A percentile compares a stretch with the other conserved stretches of the same genome.
Conservation (phyloP, 2,888 invertebrate species). For the Digitonthophagus gazella region DNA sequence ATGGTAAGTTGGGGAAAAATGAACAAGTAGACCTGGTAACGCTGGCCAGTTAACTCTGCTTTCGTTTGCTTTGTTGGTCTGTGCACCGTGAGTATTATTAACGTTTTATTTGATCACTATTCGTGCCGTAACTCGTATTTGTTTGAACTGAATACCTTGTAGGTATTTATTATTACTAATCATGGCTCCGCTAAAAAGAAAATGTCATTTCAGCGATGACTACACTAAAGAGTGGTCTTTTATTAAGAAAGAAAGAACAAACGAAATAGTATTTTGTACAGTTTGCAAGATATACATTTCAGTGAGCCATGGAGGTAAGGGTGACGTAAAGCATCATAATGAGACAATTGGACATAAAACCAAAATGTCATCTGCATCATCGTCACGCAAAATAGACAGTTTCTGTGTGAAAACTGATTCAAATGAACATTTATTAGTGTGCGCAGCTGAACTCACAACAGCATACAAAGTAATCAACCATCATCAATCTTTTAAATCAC, state of each 20-base stretch:
- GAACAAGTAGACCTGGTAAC: no score
- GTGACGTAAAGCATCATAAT: conserved; percentile 18
- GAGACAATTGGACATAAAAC: conserved; percentile 13
- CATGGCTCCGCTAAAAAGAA: conserved; percentile 15
- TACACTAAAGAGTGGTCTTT: conserved; percentile 21
- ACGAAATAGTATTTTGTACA: conserved; percentile 19
- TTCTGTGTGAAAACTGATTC: conserved; percentile 16
- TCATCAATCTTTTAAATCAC: conserved; percentile 6
- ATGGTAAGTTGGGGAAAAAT: no score
- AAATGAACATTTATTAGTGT: conserved; percentile 16
- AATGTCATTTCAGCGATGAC: conserved; percentile 21
- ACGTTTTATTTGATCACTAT: background rate
- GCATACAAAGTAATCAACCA: background rate
- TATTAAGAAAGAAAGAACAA: conserved; percentile 18
- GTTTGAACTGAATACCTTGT: background rate
- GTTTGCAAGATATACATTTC: conserved; percentile 11
- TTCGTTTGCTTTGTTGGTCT: background rate
- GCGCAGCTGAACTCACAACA: conserved; percentile 19
- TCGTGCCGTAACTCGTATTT: background rate
- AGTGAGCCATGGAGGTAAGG: conserved; percentile 10
- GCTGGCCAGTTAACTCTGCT: background rate
- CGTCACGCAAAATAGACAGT: conserved; percentile 16
- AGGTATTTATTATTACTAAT: conserved; percentile 2
- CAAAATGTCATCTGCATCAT: conserved; percentile 10
- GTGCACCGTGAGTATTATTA: background rate